Conservation (phyloP, 2,113 vertebrate species). For the Rallus limicola region DNA sequence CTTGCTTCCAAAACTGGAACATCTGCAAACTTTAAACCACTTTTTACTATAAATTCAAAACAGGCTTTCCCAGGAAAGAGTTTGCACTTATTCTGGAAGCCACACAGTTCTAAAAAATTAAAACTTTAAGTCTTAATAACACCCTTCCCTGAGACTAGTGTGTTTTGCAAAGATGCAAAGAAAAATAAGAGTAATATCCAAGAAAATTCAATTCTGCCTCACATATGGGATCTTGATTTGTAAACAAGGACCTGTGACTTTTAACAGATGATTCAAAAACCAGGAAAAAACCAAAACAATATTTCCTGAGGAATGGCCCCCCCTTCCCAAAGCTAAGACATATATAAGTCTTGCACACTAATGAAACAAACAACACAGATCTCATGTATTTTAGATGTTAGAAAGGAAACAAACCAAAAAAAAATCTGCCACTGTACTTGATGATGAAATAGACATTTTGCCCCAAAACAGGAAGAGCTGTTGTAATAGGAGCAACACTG, state of each 20-base stretch:
- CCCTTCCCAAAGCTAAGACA: not conserved
- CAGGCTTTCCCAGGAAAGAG: not conserved
- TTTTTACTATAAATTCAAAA: not conserved
- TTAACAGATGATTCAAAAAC: slow-evolving; percentile 7
- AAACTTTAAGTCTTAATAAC: not conserved
- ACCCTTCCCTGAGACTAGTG: not conserved
- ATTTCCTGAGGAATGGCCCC: not conserved
- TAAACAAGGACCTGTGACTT: not conserved
- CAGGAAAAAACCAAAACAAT: not conserved
- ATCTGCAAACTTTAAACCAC: slow-evolving; percentile 21
- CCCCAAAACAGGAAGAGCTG: not conserved
- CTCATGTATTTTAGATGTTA: not conserved
- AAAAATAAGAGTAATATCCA: not conserved
- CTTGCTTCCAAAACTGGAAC: slow-evolving; percentile 1
- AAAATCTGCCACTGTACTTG: not conserved
- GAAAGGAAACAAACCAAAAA: not conserved
- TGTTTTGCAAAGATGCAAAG: not conserved
- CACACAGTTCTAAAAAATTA: not conserved
- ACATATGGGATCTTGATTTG: not conserved
- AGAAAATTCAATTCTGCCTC: not conserved
- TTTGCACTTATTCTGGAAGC: not conserved
- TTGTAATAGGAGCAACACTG: not conserved
- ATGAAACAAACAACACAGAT: not conserved
- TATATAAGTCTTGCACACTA: not conserved
- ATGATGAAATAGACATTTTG: not conserved